These are phyloP conservation scores for Andrena dorsata DNA, from an alignment of 2,888 invertebrate genomes.

Conservation along the genomic window DNA sequence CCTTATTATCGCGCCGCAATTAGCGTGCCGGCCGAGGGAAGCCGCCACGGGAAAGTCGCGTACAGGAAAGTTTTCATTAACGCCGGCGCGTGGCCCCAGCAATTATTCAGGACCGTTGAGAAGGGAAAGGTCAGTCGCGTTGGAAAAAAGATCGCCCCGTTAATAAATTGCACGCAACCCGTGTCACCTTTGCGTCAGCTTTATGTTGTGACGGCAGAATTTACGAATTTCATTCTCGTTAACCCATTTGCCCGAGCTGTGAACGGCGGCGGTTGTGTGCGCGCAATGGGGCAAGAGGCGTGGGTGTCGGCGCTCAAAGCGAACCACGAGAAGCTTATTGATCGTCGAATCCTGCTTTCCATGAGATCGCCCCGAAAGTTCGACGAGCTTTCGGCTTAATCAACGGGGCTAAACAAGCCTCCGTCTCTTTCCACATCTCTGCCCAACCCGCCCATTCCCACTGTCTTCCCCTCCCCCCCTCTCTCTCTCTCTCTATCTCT, in stretches of 20 bases:
- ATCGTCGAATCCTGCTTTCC: slow-evolving; percentile 36
- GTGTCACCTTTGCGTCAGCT: slow-evolving; percentile 5
- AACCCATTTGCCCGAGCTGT: slow-evolving; percentile 2
- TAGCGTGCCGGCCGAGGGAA: not conserved
- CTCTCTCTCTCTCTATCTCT: slow-evolving; percentile 19
- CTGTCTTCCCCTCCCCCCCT: too few relatives aligned
- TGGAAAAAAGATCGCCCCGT: too few relatives aligned
- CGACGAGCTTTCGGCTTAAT: slow-evolving; percentile 29
- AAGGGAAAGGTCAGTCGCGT: not conserved
- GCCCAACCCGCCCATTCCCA: too few relatives aligned
- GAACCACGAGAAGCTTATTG: slow-evolving; percentile 22
- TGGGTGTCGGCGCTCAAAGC: slow-evolving; percentile 42
- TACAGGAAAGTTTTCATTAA: not conserved
- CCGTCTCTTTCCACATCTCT: not conserved
- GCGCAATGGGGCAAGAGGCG: slow-evolving; percentile 34
- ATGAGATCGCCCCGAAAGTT: slow-evolving; percentile 34
- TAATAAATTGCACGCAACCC: not conserved
- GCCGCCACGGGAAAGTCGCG: not conserved
- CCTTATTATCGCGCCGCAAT: slow-evolving; percentile 19
- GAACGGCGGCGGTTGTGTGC: slow-evolving; percentile 8
- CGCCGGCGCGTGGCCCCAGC: too few relatives aligned
- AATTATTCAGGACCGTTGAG: too few relatives aligned
- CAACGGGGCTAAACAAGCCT: not conserved
- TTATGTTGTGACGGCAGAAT: not conserved
- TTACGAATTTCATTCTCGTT: slow-evolving; percentile 8